Evolutionary conservation across 2,113 vertebrate genomes (phyloP).

Genomic region (Phocoena sinus): DNA sequence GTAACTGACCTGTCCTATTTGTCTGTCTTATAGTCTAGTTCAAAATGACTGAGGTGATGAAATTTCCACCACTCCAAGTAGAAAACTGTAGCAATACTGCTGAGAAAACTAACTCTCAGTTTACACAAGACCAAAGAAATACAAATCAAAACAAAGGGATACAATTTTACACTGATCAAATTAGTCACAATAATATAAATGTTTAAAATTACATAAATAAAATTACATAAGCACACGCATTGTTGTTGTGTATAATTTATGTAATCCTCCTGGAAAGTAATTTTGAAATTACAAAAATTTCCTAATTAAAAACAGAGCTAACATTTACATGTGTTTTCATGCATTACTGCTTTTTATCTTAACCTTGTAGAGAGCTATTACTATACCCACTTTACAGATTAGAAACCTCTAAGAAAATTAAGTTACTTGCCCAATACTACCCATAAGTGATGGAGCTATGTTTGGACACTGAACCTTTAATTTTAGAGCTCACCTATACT

Average conservation of each 20-base stretch:
- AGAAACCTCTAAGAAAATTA: slow-evolving; percentile 5
- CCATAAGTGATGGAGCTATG: background rate
- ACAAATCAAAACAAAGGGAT: slow-evolving; percentile 23
- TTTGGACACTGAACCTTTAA: slow-evolving; percentile 19
- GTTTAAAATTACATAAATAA: slow-evolving; percentile 12
- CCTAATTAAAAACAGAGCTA: slow-evolving; percentile 24
- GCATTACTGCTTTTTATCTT: background rate
- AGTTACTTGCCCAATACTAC: background rate
- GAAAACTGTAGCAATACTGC: slow-evolving; percentile 4
- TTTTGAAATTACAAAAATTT: background rate
- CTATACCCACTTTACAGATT: background rate
- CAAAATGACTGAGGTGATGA: background rate
- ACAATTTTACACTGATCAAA: slow-evolving; percentile 22
- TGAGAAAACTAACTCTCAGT: background rate
- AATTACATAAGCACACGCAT: background rate
- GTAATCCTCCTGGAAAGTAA: slow-evolving; percentile 3
- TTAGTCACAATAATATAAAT: slow-evolving; percentile 20
- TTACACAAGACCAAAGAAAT: slow-evolving; percentile 4
- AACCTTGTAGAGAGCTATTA: slow-evolving; percentile 7
- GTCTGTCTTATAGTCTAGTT: background rate
- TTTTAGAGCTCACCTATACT: background rate
- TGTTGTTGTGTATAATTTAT: background rate
- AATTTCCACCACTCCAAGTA: background rate
- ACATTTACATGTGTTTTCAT: background rate
- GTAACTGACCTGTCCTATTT: background rate